Evolutionary conservation across 2,113 vertebrate species (phyloP).

Genomic region (Heterotis niloticus): DNA sequence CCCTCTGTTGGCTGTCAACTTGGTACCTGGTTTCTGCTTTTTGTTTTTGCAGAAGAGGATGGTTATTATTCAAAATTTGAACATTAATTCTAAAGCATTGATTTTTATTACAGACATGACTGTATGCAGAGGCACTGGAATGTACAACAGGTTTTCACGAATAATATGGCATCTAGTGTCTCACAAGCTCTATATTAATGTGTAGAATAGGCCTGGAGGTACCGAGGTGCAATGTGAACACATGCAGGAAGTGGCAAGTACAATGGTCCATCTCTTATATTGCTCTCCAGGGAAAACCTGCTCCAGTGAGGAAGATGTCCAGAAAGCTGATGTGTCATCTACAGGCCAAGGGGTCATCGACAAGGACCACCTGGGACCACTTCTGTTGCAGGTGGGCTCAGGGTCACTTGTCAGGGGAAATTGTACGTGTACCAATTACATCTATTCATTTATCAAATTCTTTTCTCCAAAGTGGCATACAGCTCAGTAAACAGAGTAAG

Average conservation of each 20-base stretch:
- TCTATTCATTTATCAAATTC: no score
- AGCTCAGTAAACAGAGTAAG: neutral
- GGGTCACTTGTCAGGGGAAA: conserved; percentile 19
- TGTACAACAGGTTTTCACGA: no score
- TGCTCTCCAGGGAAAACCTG: conserved; percentile 76
- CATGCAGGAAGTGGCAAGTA: neutral
- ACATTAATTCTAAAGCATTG: no score
- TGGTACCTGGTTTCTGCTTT: neutral
- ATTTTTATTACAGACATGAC: no score
- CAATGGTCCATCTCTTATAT: neutral
- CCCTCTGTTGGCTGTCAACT: conserved; percentile 53
- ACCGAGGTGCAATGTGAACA: neutral
- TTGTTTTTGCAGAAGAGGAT: neutral
- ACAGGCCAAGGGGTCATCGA: conserved; percentile 97
- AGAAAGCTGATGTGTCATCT: conserved; percentile 97
- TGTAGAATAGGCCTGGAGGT: no score
- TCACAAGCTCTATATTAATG: no score
- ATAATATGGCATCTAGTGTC: no score
- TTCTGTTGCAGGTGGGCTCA: conserved; percentile 84
- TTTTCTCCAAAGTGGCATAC: neutral
- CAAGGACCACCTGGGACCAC: conserved; percentile 93
- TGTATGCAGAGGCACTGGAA: no score
- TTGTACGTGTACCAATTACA: neutral
- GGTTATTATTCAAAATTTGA: no score
- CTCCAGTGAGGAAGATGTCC: conserved; percentile 89